Conservation (phyloP, 2,888 invertebrate species). For the Gandaritis pyraliata region DNA sequence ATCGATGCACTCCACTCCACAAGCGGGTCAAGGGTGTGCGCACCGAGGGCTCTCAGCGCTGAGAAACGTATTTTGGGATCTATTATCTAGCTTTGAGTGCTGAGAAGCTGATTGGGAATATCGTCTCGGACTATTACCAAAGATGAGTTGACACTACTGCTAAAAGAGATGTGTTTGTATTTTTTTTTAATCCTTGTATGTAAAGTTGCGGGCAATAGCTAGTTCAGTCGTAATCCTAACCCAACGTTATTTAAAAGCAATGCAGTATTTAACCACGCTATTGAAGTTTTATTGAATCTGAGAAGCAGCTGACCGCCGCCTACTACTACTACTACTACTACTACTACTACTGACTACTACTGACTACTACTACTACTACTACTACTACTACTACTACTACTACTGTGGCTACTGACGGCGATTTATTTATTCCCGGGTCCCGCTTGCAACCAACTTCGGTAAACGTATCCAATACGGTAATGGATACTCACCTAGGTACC, state of each 20-base stretch:
- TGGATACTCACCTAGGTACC: too few species aligned
- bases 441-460: background rate
- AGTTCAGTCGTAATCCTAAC: background rate
- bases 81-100: slow-evolving; percentile 16
- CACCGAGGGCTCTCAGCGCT: slow-evolving; percentile 13
- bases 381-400: too few species aligned
- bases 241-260: background rate
- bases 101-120: background rate
- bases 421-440: background rate
- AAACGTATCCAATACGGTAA: too few species aligned
- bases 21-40: slow-evolving; percentile 29
- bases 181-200: too few species aligned
- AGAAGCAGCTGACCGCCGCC: background rate
- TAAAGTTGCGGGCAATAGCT: too few species aligned
- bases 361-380: too few species aligned
- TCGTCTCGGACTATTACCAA: background rate
- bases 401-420: background rate
- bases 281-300: background rate
- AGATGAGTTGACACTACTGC: too few species aligned
- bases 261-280: slow-evolving; percentile 1
- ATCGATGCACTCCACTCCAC: slow-evolving; percentile 33
- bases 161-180: too few species aligned
- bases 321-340: too few species aligned
- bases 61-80: slow-evolving; percentile 21
- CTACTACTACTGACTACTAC: too few species aligned